Evolutionary conservation across 1,140 invertebrate genomes (phyloP), one percentile per base, ranked within the genome.

Genomic region (Musca domestica): DNA sequence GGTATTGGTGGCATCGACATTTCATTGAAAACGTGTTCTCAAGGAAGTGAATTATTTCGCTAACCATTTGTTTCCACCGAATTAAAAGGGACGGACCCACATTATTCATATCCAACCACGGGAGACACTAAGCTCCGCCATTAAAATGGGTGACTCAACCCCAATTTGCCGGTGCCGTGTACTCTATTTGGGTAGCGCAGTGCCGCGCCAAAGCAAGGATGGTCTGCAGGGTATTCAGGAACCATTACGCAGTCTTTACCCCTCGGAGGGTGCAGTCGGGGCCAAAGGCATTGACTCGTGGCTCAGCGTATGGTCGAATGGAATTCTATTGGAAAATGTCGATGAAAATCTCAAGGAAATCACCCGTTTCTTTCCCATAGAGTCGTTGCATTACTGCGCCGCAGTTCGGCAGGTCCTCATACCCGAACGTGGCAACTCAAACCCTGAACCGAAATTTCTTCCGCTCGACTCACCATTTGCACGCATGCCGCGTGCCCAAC

Each of bases 221-320:
- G 98, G 98, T 19, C 85, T 99, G 17, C 92, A 98, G 78, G 97
- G 97, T 15, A 96, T 99, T 66, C 98, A 99, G 83, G 95, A 98
- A 80, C 98, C 98, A 1, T 81, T 99, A 68, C 88, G 93, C 71
- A 96, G 98, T 76, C 84, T 98, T n/a, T 99, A 99, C 80, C 96
- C 95, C 15, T 80, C 78, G 7, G 81, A 81, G 67, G 87, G 87
- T 64, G 95, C 94, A 5, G 92, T 92, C 3, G 91, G 91, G 1
- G 92, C 93, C 41, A 89, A 93, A 75, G 96, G 96, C 56, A 98
- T 98, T 72, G 96, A 98, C 79, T 97, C 95, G 56, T 98, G 96
- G 94, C 85, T 99, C 25, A 96, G 93, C 72, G 95, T 99, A 23
- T 98, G 96, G 93, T 95, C 93, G 66, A 98, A 98, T 78, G 96